Percentiles rank a stretch among this genome's conserved stretches.
These are phyloP conservation scores for Jordanella pulchra DNA, from an alignment of 2,797 vertebrate species.

Conservation along the genomic window DNA sequence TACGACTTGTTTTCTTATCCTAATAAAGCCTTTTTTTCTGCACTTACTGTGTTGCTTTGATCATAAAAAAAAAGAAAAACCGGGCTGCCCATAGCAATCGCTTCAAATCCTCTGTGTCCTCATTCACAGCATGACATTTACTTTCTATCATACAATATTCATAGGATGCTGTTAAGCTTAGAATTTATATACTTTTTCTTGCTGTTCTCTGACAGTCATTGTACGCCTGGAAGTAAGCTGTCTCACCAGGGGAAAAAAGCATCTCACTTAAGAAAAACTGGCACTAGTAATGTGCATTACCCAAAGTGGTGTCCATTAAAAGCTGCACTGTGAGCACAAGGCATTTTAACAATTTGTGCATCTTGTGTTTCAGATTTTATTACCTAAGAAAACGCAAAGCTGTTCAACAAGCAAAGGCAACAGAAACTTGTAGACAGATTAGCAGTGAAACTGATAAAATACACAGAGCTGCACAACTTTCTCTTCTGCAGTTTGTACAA, in stretches of 20 bases:
- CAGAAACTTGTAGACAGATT: not conserved
- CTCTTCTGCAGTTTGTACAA: not conserved
- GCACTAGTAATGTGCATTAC: slow-evolving; percentile 25
- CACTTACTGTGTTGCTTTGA: slow-evolving; percentile 15
- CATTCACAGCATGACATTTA: slow-evolving; percentile 23
- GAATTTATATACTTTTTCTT: slow-evolving; percentile 36
- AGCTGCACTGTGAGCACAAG: slow-evolving; percentile 8
- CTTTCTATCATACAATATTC: slow-evolving; percentile 47
- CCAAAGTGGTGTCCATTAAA: slow-evolving; percentile 1
- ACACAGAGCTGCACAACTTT: not conserved
- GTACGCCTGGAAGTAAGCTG: slow-evolving; percentile 27
- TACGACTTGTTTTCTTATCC: slow-evolving; percentile 28
- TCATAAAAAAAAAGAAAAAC: slow-evolving; percentile 11
- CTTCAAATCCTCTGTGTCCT: slow-evolving; percentile 9
- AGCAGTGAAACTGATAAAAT: not conserved
- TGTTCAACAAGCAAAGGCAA: slow-evolving; percentile 29
- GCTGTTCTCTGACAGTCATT: slow-evolving; percentile 21
- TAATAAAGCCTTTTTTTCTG: slow-evolving; percentile 14
- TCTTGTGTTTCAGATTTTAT: slow-evolving; percentile 32
- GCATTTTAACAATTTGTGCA: slow-evolving; percentile 25
- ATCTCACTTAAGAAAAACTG: slow-evolving; percentile 34
- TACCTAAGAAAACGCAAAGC: slow-evolving; percentile 23
- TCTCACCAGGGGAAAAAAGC: slow-evolving; percentile 21
- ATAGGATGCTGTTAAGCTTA: slow-evolving; percentile 31
- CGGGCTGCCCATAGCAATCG: slow-evolving; percentile 1